Conservation (phyloP, 2,888 invertebrate species). For the Aspidapion aeneum region DNA sequence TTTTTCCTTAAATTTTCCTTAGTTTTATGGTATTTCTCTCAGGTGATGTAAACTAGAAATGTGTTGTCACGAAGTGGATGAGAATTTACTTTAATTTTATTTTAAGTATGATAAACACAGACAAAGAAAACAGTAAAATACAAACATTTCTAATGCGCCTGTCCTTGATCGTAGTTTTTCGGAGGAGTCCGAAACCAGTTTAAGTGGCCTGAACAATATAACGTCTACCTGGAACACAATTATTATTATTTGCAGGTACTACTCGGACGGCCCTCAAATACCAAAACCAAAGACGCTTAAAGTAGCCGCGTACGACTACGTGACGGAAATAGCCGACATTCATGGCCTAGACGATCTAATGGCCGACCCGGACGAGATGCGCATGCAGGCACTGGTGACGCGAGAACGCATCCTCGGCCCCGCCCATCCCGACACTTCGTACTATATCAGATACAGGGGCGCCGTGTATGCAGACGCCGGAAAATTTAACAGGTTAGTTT, state of each 20-base stretch:
- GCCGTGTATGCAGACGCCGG: slow-evolving; percentile 86
- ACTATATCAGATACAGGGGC: slow-evolving; percentile 80
- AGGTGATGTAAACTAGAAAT: too few species aligned
- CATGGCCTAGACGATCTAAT: slow-evolving; percentile 81
- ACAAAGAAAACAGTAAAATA: too few species aligned
- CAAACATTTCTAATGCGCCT: too few species aligned
- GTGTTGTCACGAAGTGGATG: too few species aligned
- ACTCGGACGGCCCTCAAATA: slow-evolving; percentile 59
- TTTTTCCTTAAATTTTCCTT: too few species aligned
- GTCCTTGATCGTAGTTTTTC: too few species aligned
- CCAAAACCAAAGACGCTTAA: slow-evolving; percentile 67
- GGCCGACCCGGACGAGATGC: slow-evolving; percentile 92
- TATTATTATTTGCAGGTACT: slow-evolving; percentile 38
- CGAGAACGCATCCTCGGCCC: slow-evolving; percentile 87
- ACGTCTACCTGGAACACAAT: too few species aligned
- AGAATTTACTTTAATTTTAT: too few species aligned
- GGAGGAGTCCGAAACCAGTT: too few species aligned
- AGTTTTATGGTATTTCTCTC: too few species aligned
- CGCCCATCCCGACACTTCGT: slow-evolving; percentile 95
- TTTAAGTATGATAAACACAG: too few species aligned
- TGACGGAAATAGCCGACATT: slow-evolving; percentile 74
- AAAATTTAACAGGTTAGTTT: slow-evolving; percentile 63
- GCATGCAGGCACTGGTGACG: slow-evolving; percentile 92
- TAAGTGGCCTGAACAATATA: too few species aligned
- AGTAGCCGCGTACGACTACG: slow-evolving; percentile 86